Conservation (phyloP, 2,888 invertebrate species). For the Oeneis ivallda region DNA sequence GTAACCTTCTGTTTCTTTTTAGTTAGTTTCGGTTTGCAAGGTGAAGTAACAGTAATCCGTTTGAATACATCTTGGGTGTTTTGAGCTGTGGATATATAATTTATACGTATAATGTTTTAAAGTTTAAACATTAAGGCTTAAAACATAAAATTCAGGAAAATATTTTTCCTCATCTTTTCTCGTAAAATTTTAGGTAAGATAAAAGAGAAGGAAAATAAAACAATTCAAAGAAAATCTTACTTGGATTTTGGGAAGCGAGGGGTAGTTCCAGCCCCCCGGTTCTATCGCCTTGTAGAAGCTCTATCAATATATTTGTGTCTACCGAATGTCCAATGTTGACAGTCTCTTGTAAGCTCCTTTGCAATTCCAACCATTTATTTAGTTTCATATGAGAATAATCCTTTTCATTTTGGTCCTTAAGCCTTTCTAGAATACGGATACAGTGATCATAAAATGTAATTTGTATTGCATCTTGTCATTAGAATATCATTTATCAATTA, state of each 20-base stretch:
- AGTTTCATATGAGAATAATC: slow-evolving; percentile 48
- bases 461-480: not conserved
- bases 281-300: slow-evolving; percentile 74
- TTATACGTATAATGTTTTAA: not conserved
- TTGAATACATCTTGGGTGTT: slow-evolving; percentile 47
- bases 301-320: slow-evolving; percentile 67
- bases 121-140: not conserved
- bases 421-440: not conserved
- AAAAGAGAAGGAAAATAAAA: not conserved
- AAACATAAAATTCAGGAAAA: not conserved
- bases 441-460: not conserved
- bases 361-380: slow-evolving; percentile 72
- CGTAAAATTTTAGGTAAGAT: not conserved
- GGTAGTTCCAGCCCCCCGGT: slow-evolving; percentile 71
- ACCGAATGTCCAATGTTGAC: slow-evolving; percentile 71
- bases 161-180: not conserved
- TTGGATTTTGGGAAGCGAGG: slow-evolving; percentile 61
- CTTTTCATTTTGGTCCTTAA: slow-evolving; percentile 27
- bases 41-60: slow-evolving; percentile 39
- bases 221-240: slow-evolving; percentile 51
- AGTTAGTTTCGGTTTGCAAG: slow-evolving; percentile 49
- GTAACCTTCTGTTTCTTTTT: slow-evolving; percentile 54
- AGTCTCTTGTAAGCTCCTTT: slow-evolving; percentile 70
- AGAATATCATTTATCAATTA: too few species aligned
- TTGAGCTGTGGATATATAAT: slow-evolving; percentile 49